Evolutionary conservation across 2,797 vertebrate species (phyloP).

Genomic region (Octomys mimax): DNA sequence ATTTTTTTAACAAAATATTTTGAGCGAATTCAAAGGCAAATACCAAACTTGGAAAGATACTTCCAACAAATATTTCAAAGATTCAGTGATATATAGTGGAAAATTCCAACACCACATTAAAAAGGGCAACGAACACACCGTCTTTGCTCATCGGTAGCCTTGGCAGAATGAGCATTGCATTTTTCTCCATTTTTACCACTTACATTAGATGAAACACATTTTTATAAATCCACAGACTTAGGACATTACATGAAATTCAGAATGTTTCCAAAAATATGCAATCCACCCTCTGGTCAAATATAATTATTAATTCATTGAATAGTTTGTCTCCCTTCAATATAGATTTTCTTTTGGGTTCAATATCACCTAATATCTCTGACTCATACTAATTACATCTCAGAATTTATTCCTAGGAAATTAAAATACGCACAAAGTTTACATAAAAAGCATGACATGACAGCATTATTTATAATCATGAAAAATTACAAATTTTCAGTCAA

Average conservation of each 20-base stretch:
- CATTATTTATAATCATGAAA: slow-evolving; percentile 33
- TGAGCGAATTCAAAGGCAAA: slow-evolving; percentile 21
- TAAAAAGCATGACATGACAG: not conserved
- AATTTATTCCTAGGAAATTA: slow-evolving; percentile 51
- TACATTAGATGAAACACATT: not conserved
- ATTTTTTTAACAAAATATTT: not conserved
- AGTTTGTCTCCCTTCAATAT: not conserved
- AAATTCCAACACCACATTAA: not conserved
- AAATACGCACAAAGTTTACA: slow-evolving; percentile 49
- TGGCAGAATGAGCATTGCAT: not conserved
- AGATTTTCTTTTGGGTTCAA: slow-evolving; percentile 12
- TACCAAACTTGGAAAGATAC: slow-evolving; percentile 1
- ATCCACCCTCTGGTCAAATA: not conserved
- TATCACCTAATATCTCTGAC: slow-evolving; percentile 13
- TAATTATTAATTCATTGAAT: slow-evolving; percentile 43
- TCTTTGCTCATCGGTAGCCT: not conserved
- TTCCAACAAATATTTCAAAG: slow-evolving; percentile 7
- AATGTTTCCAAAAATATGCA: not conserved
- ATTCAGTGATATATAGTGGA: not conserved
- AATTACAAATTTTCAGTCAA: slow-evolving; percentile 46
- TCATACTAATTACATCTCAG: slow-evolving; percentile 38
- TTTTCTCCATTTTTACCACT: not conserved
- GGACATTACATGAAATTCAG: not conserved
- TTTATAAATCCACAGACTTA: slow-evolving; percentile 24
- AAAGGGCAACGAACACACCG: not conserved